Conservation (phyloP, 2,113 vertebrate species). For the Collichthys lucidus region DNA sequence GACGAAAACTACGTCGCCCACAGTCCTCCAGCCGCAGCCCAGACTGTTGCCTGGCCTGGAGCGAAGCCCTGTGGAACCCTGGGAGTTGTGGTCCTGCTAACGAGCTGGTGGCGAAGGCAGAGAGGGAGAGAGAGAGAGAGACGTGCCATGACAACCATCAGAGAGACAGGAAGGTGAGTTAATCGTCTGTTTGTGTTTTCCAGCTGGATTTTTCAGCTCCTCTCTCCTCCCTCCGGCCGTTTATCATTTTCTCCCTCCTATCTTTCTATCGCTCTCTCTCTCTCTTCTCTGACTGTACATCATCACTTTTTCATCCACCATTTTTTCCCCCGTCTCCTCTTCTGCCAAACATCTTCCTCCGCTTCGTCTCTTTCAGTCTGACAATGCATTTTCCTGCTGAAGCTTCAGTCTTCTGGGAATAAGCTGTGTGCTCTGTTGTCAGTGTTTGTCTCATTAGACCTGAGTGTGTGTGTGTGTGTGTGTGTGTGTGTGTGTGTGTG, state of each 20-base stretch:
- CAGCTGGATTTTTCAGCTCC: neutral
- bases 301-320: slow-evolving; percentile 37
- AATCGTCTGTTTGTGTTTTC: slow-evolving; percentile 19
- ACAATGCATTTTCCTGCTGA: slow-evolving; percentile 30
- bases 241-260: neutral
- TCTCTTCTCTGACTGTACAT: neutral
- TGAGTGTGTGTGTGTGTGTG: slow-evolving; percentile 28
- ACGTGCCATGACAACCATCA: slow-evolving; percentile 54
- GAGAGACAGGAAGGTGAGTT: slow-evolving; percentile 59
- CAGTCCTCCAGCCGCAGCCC: neutral
- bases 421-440: slow-evolving; percentile 24
- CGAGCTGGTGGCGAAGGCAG: slow-evolving; percentile 19
- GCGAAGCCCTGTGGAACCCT: slow-evolving; percentile 35
- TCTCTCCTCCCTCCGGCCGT: neutral
- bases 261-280: neutral
- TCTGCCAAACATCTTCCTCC: slow-evolving; percentile 6
- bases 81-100: slow-evolving; percentile 46
- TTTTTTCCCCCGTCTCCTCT: slow-evolving; percentile 10
- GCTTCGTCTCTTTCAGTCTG: neutral
- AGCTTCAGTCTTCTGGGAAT: slow-evolving; percentile 23
- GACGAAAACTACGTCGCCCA: slow-evolving; percentile 43
- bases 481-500: slow-evolving; percentile 3
- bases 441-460: slow-evolving; percentile 35
- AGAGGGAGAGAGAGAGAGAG: slow-evolving; percentile 11
- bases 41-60: neutral